Evolutionary conservation across 1,140 invertebrate species (phyloP), one percentile per base, ranked within the genome.

Genomic region (Scaptomyza montana): DNA sequence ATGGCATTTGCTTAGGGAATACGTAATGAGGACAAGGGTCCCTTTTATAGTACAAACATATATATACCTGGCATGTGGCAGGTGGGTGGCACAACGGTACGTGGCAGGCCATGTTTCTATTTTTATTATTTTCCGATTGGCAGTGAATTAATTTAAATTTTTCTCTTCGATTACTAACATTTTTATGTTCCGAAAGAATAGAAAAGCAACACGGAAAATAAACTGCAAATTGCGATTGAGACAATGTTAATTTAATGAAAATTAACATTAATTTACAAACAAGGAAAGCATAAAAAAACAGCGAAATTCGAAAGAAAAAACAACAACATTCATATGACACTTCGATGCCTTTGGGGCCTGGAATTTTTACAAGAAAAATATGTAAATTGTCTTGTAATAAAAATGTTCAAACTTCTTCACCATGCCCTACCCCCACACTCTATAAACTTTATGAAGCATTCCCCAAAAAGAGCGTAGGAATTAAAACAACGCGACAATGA

Each of bases 361-460:
- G 79, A 89, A 90, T 89, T 80, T 82, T 89, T 84, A 89, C 77
- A 84, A 90, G 87, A 47, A 75, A 85, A 90, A 89, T 85, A 90
- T 90, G 89, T 85, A 89, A 90, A 90, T 90, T 89, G 77, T 90
- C 71, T 74, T 80, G 84, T 90, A 90, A 90, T 90, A 90, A 90
- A 86, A 90, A 81, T 81, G 74, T 89, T 72, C 71, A 54, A n/a
- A n/a, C 12, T 43, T 43, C 12, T 12, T 36, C 54, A 47, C 55
- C 30, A 57, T 6, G 3, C 7, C 7, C 7, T 7, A 6, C 30
- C 7, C 33, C 33, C 33, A 62, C 61, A 13, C 45, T 30, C 69
- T 80, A 90, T 85, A 90, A 82, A 90, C 89, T 90, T 90, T 81
- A 89, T 89, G 78, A 89, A 90, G 85, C 89, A 90, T 81, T 84